A percentile compares a stretch with the other conserved stretches of the same genome.
Conservation (phyloP, 2,888 invertebrate species). For the Stratiomys singularior region DNA sequence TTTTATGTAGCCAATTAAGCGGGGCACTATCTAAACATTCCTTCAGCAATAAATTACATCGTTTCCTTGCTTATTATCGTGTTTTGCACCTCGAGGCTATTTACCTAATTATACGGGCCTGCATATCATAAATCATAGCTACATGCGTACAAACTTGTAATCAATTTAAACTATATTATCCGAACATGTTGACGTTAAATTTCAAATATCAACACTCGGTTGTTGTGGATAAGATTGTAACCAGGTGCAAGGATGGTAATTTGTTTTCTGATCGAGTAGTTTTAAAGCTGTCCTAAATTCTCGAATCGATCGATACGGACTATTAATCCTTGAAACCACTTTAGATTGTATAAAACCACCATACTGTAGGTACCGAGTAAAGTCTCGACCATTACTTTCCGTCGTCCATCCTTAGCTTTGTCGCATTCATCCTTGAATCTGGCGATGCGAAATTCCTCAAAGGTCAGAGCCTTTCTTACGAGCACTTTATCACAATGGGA, state of each 20-base stretch:
- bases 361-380: neutral
- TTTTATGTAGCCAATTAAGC: no score
- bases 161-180: no score
- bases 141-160: no score
- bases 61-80: no score
- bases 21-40: no score
- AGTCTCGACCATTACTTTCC: neutral
- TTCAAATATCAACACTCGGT: no score
- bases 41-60: no score
- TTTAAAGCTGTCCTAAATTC: neutral
- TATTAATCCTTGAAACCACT: neutral
- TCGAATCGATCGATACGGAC: neutral
- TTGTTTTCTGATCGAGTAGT: neutral
- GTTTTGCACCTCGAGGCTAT: no score
- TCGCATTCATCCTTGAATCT: neutral
- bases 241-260: neutral
- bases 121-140: no score
- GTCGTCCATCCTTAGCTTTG: neutral
- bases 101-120: no score
- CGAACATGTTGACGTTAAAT: no score
- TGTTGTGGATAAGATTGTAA: no score
- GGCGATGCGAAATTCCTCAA: neutral
- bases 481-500: neutral
- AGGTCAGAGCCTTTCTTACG: neutral
- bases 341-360: neutral